Conservation (phyloP, 2,888 invertebrate species). For the Lamellibrachia satsuma region DNA sequence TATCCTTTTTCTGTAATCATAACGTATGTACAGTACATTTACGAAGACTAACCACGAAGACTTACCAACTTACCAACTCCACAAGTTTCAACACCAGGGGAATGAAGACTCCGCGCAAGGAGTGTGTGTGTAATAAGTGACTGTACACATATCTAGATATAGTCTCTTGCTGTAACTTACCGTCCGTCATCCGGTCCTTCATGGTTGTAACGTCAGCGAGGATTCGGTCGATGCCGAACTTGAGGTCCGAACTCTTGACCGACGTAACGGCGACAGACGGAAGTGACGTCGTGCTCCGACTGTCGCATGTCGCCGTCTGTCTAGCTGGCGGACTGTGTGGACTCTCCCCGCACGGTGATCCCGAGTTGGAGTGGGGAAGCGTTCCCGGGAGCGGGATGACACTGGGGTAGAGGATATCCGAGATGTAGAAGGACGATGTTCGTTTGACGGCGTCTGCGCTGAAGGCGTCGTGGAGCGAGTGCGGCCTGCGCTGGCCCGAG, state of each 20-base stretch:
- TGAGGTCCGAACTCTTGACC: not conserved
- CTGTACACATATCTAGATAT: not conserved
- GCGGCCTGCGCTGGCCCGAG: not conserved
- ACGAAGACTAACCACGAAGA: not conserved
- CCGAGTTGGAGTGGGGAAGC: not conserved
- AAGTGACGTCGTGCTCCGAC: not conserved
- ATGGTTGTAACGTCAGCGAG: not conserved
- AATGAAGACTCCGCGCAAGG: not conserved
- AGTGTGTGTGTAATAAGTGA: not conserved
- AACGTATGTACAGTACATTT: not conserved
- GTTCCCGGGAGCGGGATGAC: slow-evolving; percentile 5
- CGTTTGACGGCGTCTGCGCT: not conserved
- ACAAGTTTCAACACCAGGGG: not conserved
- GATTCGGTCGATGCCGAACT: slow-evolving; percentile 17
- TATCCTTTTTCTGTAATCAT: not conserved
- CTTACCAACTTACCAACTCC: not conserved
- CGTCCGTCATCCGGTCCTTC: not conserved
- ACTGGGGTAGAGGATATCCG: slow-evolving; percentile 6
- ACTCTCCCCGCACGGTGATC: not conserved
- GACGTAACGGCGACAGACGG: not conserved
- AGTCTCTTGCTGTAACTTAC: not conserved
- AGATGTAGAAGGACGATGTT: not conserved
- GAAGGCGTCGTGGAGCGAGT: not conserved
- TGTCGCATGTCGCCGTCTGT: not conserved
- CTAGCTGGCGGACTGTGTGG: not conserved